phyloP scores from a whole-genome alignment of 2,113 vertebrate species.

The Sus scrofa region T2T-Sscrofa CM000819.6:14863501-14864000 shows the following conservation, averaged over 20 bases:
- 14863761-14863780: background rate
- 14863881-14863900: background rate
- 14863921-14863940: background rate
- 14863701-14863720: background rate
- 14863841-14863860: background rate
- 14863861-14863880: background rate
- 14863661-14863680: background rate
- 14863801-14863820: background rate
- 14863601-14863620: background rate
- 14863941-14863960: background rate
- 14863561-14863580: background rate
- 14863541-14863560: background rate
- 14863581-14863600: background rate
- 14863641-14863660: background rate
- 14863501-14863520: background rate
- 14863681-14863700: background rate
- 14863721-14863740: background rate
- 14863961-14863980: background rate
- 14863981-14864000: background rate
- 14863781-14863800: background rate
- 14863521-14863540: background rate
- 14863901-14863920: background rate
- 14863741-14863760: background rate
- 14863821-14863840: background rate
- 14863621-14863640: background rate